Evolutionary conservation across 2,888 invertebrate species (phyloP).

Genomic region (Cremastobaeus sp.): DNA sequence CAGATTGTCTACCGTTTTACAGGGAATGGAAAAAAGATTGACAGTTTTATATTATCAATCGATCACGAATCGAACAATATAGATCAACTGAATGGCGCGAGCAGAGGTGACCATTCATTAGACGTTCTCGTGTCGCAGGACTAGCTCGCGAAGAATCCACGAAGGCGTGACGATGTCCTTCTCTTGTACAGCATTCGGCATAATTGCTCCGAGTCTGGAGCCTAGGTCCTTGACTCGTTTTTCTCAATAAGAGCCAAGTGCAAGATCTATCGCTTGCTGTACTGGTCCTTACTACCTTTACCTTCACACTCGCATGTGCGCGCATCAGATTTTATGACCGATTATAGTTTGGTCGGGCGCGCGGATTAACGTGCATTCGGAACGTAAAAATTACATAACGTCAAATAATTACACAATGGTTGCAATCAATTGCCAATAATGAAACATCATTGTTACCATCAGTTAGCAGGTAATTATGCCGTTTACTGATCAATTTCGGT

Average conservation of each 20-base stretch:
- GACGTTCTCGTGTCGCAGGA: too few relatives aligned
- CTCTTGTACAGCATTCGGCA: slow-evolving; percentile 48
- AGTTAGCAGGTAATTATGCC: slow-evolving; percentile 3
- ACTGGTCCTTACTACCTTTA: slow-evolving; percentile 55
- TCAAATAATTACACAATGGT: slow-evolving; percentile 28
- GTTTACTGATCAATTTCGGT: too few relatives aligned
- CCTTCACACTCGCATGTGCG: slow-evolving; percentile 48
- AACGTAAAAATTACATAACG: slow-evolving; percentile 34
- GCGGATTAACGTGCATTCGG: slow-evolving; percentile 1
- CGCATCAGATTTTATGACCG: slow-evolving; percentile 61
- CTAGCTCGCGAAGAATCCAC: slow-evolving; percentile 44
- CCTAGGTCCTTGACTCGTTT: slow-evolving; percentile 75
- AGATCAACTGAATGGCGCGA: too few relatives aligned
- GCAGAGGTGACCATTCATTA: too few relatives aligned
- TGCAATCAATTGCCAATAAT: slow-evolving; percentile 27
- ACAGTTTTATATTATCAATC: too few relatives aligned
- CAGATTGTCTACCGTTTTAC: too few relatives aligned
- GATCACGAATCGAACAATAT: too few relatives aligned
- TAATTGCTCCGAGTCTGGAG: slow-evolving; percentile 64
- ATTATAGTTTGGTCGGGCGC: slow-evolving; percentile 35
- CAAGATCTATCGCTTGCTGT: slow-evolving; percentile 68
- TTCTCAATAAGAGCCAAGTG: slow-evolving; percentile 74
- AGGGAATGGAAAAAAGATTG: too few relatives aligned
- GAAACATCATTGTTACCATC: slow-evolving; percentile 6
- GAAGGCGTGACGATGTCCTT: slow-evolving; percentile 57